Base-by-base conservation (phyloP, 2,888 invertebrate genomes). In the Eucera pruinosa region DNA sequence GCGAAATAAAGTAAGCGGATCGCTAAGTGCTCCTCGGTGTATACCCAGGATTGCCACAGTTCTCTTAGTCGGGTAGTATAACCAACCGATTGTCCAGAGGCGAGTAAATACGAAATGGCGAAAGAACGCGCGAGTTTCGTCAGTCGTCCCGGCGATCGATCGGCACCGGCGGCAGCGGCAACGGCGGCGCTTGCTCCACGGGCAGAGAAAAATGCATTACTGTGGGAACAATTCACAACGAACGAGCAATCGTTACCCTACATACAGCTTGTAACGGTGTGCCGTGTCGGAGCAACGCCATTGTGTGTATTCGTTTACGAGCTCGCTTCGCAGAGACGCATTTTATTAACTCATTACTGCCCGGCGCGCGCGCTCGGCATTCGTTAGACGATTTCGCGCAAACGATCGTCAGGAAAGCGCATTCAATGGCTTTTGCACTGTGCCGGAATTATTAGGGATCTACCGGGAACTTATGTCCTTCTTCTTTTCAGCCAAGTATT, bases 41-140 rank as follows among this genome's bases (percentile, higher is more conserved):
- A n/a, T n/a, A n/a, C n/a, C n/a, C n/a, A n/a, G n/a, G 48, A 69
- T 79, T 65, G 79, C 67, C 61, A 58, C 66, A 52, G 55, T 77
- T 80, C 50, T 57, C 27, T 60, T 33, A 13, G 36, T 30, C n/a
- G 68, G 57, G n/a, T n/a, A n/a, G n/a, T n/a, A n/a, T n/a, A n/a
- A n/a, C n/a, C n/a, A 55, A 78, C 65, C 79, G 65, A 83, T 78
- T 75, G 85, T 80, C 78, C 67, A 73, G 60, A 64, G 77, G 76
- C 72, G 62, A 61, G 69, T n/a, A 68, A 70, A 76, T 41, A 73
- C 76, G 73, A 73, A 77, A 66, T 85, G 83, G 43, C 80, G 83
- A 83, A 83, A 83, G 62, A 54, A 60, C 73, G 65, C 68, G n/a
- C n/a, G 77, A 69, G 85, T 82, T 84, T 82, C 85, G 80, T 80